Conservation (phyloP, 2,888 invertebrate species). For the Ferrisia virgata region DNA sequence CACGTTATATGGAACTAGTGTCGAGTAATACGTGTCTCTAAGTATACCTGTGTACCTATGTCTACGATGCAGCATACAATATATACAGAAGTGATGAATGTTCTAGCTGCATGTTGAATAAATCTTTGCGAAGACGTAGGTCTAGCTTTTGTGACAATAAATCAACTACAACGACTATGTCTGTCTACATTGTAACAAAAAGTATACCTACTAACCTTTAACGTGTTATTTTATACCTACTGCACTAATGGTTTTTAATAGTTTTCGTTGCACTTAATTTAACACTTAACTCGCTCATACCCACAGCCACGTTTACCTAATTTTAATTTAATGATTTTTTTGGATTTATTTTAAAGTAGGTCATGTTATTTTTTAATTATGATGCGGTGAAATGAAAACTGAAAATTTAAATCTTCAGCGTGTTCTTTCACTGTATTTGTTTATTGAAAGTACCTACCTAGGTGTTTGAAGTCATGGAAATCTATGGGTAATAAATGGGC, state of each 20-base stretch:
- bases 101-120: background rate
- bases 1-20: too few species aligned
- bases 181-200: background rate
- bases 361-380: background rate
- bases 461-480: background rate
- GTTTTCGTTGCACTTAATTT: background rate
- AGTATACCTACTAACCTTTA: too few species aligned
- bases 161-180: background rate
- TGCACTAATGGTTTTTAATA: background rate
- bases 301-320: background rate
- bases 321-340: background rate
- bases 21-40: too few species aligned
- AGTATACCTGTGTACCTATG: too few species aligned
- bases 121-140: background rate
- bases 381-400: background rate
- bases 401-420: background rate
- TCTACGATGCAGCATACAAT: background rate
- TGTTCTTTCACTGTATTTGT: background rate
- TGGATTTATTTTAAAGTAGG: background rate
- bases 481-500: background rate
- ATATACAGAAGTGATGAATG: background rate
- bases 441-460: too few species aligned
- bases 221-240: background rate
- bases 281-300: background rate
- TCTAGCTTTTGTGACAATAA: background rate